Conservation (phyloP, 2,888 invertebrate genomes). For the Koerneria pararmatus region DNA sequence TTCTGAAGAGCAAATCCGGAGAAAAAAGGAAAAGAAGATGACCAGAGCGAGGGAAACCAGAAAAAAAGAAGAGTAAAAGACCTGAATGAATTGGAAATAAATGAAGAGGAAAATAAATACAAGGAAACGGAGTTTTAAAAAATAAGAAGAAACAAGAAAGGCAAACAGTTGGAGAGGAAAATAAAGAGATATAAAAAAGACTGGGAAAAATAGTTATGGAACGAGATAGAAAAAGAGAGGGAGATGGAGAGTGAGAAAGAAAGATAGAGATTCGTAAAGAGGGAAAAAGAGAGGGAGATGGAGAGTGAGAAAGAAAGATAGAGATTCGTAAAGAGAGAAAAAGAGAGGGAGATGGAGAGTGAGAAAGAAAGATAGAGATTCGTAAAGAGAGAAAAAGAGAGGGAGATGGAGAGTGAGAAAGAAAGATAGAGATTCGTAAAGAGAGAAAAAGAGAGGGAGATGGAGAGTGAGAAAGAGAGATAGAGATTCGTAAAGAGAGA, state of each 20-base stretch:
- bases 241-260: not conserved
- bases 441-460: constrained; percentile 1
- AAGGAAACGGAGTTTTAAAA: not conserved
- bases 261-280: not conserved
- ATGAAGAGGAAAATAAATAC: not conserved
- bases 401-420: not conserved
- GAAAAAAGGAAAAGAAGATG: not conserved
- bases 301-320: not conserved
- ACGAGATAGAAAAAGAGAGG: not conserved
- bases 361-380: not conserved
- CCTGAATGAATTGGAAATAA: not conserved
- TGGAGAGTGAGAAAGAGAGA: not conserved
- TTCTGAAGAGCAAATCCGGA: not conserved
- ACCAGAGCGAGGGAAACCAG: not conserved
- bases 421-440: too few species aligned
- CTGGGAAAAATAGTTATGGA: not conserved
- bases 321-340: not conserved
- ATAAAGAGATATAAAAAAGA: not conserved
- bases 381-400: not conserved
- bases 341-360: not conserved
- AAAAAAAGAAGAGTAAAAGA: constrained; percentile 1
- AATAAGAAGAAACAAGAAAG: not conserved
- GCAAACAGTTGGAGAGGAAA: not conserved
- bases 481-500: not conserved
- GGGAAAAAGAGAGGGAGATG: not conserved